These are phyloP conservation scores for Geodia barretti DNA, from an alignment of 37 sponge, comb jelly and placozoan species.

Conservation along the genomic window DNA sequence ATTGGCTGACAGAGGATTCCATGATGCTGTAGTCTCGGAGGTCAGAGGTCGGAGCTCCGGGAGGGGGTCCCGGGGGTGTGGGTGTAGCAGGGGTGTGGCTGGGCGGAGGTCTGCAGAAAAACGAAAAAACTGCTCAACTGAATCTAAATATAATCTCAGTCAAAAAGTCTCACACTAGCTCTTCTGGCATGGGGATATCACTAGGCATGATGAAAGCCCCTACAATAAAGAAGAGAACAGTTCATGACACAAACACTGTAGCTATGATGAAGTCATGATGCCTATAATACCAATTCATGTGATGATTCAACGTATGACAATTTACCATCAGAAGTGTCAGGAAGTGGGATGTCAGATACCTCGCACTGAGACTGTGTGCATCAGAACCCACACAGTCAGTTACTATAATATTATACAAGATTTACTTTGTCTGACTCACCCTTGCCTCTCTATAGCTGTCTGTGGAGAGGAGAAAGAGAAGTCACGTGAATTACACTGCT, in stretches of 20 bases:
- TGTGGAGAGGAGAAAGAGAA: background rate
- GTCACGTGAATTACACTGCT: background rate
- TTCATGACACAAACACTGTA: background rate
- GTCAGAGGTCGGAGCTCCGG: conserved; percentile 65
- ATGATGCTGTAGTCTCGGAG: conserved; percentile 19
- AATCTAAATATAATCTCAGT: too few species aligned
- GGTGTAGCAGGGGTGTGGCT: background rate
- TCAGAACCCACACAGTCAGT: conserved; percentile 2
- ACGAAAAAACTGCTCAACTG: too few species aligned
- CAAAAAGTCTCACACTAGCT: background rate
- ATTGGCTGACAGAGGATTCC: background rate
- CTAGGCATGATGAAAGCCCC: conserved; percentile 4
- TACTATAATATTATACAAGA: background rate
- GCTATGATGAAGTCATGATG: too few species aligned
- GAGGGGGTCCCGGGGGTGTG: conserved; percentile 63
- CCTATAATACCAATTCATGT: too few species aligned
- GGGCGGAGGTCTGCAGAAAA: too few species aligned
- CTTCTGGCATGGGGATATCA: conserved; percentile 72
- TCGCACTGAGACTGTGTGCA: conserved; percentile 46
- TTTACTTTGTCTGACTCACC: conserved; percentile 6
- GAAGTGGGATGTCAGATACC: conserved; percentile 77
- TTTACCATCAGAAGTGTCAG: conserved; percentile 46
- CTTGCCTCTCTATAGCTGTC: conserved; percentile 59
- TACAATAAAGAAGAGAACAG: background rate
- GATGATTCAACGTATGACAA: background rate